Percentiles rank a stretch among this genome's conserved stretches.
These are phyloP conservation scores for Menidia beryllina DNA, from an alignment of 2,113 vertebrate genomes.

Conservation along the genomic window DNA sequence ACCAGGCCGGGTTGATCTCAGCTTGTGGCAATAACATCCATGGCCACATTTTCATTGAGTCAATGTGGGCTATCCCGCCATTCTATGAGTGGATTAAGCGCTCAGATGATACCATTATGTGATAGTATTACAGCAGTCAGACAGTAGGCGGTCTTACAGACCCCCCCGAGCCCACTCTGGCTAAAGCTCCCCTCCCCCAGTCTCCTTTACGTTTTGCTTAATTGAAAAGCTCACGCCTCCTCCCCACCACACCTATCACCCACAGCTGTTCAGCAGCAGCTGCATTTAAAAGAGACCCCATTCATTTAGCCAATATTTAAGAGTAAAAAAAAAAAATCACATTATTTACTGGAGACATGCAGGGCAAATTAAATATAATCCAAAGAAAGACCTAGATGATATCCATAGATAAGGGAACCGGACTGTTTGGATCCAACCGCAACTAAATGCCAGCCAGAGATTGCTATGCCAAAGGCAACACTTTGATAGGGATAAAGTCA, in stretches of 20 bases:
- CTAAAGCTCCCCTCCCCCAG: constrained; percentile 17
- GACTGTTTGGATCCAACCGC: neutral
- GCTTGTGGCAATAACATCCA: constrained; percentile 28
- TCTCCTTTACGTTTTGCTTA: constrained; percentile 8
- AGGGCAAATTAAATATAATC: too few relatives aligned
- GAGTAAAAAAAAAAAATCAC: neutral
- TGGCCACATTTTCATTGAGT: neutral
- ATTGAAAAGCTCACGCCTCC: constrained; percentile 5
- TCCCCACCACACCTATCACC: neutral
- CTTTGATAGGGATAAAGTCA: constrained; percentile 17
- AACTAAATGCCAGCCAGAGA: constrained; percentile 5
- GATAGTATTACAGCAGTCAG: constrained; percentile 47
- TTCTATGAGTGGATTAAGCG: constrained; percentile 46
- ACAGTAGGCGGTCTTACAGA: constrained; percentile 47
- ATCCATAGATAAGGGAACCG: neutral
- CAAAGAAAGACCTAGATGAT: neutral
- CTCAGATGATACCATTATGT: constrained; percentile 32
- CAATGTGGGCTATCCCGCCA: constrained; percentile 38
- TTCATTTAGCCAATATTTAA: neutral
- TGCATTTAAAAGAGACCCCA: neutral
- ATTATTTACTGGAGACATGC: too few relatives aligned
- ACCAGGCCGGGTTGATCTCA: neutral
- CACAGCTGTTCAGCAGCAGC: constrained; percentile 8
- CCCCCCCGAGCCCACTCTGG: constrained; percentile 29
- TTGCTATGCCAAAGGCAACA: neutral